phyloP scores from a whole-genome alignment of 1,140 invertebrate species.

The Drosophila funebris region DNA sequence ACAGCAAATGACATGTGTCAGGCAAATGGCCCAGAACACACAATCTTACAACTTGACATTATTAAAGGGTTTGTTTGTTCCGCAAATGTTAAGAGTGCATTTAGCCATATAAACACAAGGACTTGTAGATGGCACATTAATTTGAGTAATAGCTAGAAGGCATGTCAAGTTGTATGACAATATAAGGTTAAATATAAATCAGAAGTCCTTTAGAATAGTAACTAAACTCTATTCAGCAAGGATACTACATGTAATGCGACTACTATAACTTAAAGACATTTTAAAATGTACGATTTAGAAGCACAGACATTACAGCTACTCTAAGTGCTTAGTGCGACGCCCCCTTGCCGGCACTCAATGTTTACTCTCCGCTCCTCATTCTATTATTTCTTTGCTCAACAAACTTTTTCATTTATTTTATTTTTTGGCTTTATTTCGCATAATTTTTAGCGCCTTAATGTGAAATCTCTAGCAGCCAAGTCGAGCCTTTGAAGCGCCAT shows the following conservation, averaged over 20 bases:
- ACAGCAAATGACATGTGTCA: conserved; percentile 32
- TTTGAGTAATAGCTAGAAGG: conserved; percentile 25
- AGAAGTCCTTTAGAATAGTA: background rate
- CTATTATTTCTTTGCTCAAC: conserved; percentile 6
- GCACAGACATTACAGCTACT: conserved; percentile 4
- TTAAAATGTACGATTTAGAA: conserved; percentile 2
- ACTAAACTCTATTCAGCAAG: background rate
- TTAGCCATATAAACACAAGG: background rate
- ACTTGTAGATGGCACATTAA: conserved; percentile 26
- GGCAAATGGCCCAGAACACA: conserved; percentile 32
- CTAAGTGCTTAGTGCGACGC: conserved; percentile 46
- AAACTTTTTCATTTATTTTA: conserved; percentile 42
- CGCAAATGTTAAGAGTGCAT: background rate
- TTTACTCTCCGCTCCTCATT: conserved; percentile 26
- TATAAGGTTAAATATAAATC: conserved; percentile 17
- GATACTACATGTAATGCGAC: no score
- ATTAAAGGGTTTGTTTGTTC: conserved; percentile 34
- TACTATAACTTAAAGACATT: background rate
- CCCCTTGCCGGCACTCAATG: background rate
- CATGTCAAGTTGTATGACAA: conserved; percentile 11
- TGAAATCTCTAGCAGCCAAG: background rate
- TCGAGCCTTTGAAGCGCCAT: conserved; percentile 61
- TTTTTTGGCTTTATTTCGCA: conserved; percentile 66
- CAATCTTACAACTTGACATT: conserved; percentile 27
- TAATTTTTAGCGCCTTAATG: conserved; percentile 65